These are phyloP conservation scores for Dipus sagitta DNA, from an alignment of 2,797 vertebrate species.

Conservation along the genomic window DNA sequence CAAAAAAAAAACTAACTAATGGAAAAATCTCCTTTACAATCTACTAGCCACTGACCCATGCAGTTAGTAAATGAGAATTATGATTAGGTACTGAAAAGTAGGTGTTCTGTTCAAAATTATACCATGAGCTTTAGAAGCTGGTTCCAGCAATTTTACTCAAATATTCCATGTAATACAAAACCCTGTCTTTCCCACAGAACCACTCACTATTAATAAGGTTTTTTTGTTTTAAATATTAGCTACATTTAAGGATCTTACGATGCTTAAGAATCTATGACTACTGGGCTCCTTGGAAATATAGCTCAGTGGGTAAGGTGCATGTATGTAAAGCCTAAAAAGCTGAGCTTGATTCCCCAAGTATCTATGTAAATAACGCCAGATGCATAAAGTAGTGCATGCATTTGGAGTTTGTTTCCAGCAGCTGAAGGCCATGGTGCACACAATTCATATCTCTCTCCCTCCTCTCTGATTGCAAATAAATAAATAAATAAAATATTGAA, in stretches of 20 bases:
- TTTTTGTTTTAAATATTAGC: conserved; percentile 39
- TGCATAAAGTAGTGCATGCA: no score
- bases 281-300: not conserved
- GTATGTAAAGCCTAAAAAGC: no score
- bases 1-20: not conserved
- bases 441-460: no score
- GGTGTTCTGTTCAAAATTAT: conserved; percentile 56
- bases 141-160: conserved; percentile 28
- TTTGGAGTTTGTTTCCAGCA: no score
- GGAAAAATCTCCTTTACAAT: conserved; percentile 21
- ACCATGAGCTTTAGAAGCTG: not conserved
- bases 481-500: no score
- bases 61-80: conserved; percentile 44
- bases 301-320: no score
- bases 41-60: not conserved
- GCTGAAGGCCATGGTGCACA: no score
- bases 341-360: no score
- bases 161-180: conserved; percentile 58
- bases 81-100: conserved; percentile 30
- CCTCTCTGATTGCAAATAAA: no score
- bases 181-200: not conserved
- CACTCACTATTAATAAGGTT: conserved; percentile 7
- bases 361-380: no score
- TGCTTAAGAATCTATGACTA: conserved; percentile 22
- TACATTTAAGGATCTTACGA: conserved; percentile 22